phyloP scores from a whole-genome alignment of 2,113 vertebrate genomes.

The Crotalus viridis region DNA sequence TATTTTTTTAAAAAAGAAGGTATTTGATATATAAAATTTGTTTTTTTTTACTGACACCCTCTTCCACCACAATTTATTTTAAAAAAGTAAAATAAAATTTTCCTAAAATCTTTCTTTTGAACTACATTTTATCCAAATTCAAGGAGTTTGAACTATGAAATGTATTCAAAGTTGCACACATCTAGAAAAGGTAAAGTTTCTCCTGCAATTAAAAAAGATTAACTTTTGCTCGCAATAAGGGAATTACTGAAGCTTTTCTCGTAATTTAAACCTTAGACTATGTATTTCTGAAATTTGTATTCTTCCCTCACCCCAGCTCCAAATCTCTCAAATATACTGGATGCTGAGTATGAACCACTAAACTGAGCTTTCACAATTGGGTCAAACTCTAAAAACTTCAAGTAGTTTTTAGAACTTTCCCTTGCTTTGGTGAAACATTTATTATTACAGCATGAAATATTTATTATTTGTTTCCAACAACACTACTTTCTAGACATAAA shows the following conservation, averaged over 20 bases:
- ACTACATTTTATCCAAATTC: neutral
- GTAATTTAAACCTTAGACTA: neutral
- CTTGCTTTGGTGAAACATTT: conserved; percentile 30
- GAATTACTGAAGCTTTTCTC: neutral
- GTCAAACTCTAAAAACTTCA: conserved; percentile 21
- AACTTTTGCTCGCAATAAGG: neutral
- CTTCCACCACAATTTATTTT: neutral
- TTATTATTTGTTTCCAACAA: conserved; percentile 25
- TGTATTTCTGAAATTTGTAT: neutral
- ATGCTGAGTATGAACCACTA: neutral
- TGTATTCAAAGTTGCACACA: neutral
- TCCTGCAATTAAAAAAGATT: neutral
- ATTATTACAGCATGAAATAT: conserved; percentile 27
- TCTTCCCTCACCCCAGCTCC: neutral
- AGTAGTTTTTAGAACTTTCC: conserved; percentile 19
- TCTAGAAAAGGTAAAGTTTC: neutral
- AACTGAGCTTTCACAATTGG: conserved; percentile 2
- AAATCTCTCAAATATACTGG: neutral
- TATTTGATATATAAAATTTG: neutral
- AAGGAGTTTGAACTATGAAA: neutral
- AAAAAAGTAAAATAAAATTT: neutral
- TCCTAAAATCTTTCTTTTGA: neutral
- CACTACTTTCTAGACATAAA: conserved; percentile 16
- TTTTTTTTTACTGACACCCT: neutral
- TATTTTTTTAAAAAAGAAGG: too few species aligned